These are phyloP conservation scores for Craterocephalus amniculus DNA, from an alignment of 2,797 vertebrate species.

Conservation along the genomic window DNA sequence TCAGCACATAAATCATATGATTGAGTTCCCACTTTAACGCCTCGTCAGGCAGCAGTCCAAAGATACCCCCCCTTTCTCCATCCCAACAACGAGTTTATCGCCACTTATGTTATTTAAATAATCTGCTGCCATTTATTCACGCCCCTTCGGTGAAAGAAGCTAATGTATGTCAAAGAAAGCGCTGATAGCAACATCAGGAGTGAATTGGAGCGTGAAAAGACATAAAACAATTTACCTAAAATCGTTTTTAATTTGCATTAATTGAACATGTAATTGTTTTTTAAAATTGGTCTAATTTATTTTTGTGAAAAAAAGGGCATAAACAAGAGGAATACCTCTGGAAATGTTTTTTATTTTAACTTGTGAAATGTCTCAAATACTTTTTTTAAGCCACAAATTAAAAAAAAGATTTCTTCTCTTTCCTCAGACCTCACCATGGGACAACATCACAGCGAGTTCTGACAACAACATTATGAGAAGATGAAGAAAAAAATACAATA, in stretches of 20 bases:
- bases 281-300: background rate
- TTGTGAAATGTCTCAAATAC: background rate
- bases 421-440: constrained; percentile 80
- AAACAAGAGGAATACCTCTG: background rate
- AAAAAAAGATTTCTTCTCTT: background rate
- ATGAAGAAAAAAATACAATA: constrained; percentile 3
- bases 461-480: constrained; percentile 78
- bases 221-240: constrained; percentile 51
- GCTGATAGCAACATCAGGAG: constrained; percentile 61
- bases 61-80: constrained; percentile 22
- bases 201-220: constrained; percentile 53
- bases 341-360: background rate
- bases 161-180: constrained; percentile 69
- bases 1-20: constrained; percentile 75
- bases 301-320: background rate
- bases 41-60: constrained; percentile 64
- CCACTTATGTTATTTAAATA: constrained; percentile 77
- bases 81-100: constrained; percentile 47
- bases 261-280: constrained; percentile 28
- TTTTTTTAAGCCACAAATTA: background rate
- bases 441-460: constrained; percentile 80
- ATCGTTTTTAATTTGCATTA: constrained; percentile 51
- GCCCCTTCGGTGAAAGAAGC: constrained; percentile 59
- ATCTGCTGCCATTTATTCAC: constrained; percentile 73
- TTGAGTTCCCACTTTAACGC: constrained; percentile 77